These are phyloP conservation scores for Polia nebulosa DNA, from an alignment of 2,888 invertebrate species.

Conservation along the genomic window DNA sequence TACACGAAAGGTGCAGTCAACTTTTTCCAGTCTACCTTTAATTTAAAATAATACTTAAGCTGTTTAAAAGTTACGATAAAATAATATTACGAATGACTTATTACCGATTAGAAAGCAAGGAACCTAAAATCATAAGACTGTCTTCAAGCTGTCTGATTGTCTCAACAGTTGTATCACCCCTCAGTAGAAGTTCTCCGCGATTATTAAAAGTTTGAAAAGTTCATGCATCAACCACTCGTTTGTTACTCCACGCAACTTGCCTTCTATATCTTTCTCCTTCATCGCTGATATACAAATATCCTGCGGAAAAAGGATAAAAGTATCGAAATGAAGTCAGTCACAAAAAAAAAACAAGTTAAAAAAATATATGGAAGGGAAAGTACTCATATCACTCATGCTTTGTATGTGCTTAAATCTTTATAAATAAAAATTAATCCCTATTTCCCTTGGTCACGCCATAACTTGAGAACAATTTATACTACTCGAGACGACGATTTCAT, in stretches of 20 bases:
- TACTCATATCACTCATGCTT: no score
- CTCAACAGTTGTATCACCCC: conserved; percentile 98
- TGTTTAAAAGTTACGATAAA: background rate
- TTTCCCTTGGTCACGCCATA: no score
- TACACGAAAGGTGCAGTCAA: background rate
- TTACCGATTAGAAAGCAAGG: conserved; percentile 97
- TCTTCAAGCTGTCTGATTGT: conserved; percentile 98
- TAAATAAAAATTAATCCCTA: no score
- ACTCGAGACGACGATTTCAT: no score
- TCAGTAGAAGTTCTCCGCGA: conserved; percentile 96
- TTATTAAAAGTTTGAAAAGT: conserved; percentile 98
- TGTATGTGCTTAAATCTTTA: no score
- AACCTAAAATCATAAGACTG: conserved; percentile 98
- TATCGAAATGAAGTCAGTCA: background rate
- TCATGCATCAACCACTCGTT: conserved; percentile 99
- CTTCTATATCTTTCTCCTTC: conserved; percentile 99
- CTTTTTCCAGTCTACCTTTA: background rate
- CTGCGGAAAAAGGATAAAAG: conserved; percentile 77
- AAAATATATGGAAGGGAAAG: background rate
- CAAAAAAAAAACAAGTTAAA: background rate
- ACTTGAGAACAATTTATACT: no score
- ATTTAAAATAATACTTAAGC: background rate
- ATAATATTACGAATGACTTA: background rate
- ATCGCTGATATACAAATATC: conserved; percentile 99
- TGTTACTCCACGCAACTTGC: conserved; percentile 97